These are phyloP conservation scores for Naja naja DNA, from an alignment of 2,113 vertebrate genomes.

Conservation along the genomic window DNA sequence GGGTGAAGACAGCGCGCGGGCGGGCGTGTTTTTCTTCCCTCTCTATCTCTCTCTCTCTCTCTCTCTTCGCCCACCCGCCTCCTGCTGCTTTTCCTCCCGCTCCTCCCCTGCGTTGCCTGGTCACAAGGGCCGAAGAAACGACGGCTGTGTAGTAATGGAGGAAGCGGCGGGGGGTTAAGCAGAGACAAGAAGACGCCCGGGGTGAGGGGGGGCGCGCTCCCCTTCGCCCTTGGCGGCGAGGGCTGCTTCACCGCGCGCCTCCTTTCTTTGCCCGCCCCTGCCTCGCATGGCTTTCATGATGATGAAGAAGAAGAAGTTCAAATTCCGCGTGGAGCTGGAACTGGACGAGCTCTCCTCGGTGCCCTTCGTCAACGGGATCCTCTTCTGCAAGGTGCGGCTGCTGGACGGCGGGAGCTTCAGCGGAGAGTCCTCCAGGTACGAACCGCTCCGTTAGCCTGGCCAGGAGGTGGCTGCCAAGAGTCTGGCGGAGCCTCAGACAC, in stretches of 20 bases:
- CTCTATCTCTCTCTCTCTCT: too few relatives aligned
- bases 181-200: neutral
- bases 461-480: neutral
- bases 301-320: slow-evolving; percentile 92
- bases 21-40: neutral
- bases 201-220: neutral
- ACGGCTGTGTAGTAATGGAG: slow-evolving; percentile 12
- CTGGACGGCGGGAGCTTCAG: slow-evolving; percentile 86
- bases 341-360: slow-evolving; percentile 90
- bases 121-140: neutral
- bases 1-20: slow-evolving; percentile 14
- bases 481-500: neutral
- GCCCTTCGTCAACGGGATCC: slow-evolving; percentile 89
- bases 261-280: neutral
- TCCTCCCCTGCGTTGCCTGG: neutral
- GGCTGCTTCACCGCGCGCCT: neutral
- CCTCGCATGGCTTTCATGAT: slow-evolving; percentile 82
- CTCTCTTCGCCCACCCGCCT: neutral
- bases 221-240: neutral
- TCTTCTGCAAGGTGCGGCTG: slow-evolving; percentile 94
- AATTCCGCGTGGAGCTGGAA: slow-evolving; percentile 89
- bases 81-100: neutral
- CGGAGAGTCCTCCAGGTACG: slow-evolving; percentile 86
- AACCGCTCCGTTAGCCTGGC: neutral
- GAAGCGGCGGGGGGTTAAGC: slow-evolving; percentile 14